Evolutionary conservation across 2,797 vertebrate species (phyloP).

Genomic region (Falco peregrinus): DNA sequence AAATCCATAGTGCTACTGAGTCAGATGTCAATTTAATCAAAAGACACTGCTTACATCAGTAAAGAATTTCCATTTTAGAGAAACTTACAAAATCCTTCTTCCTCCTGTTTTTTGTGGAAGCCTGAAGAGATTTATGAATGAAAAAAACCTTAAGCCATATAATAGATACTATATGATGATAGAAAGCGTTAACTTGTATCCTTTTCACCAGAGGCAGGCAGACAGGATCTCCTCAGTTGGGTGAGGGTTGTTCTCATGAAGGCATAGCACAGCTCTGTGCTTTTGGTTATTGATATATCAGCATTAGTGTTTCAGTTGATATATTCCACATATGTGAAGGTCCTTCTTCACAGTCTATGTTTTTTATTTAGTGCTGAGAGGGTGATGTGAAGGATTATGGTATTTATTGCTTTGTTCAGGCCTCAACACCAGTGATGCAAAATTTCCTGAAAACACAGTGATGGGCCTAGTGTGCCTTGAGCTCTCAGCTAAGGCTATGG

Average conservation of each 20-base stretch:
- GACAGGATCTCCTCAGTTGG: not conserved
- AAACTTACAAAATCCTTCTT: not conserved
- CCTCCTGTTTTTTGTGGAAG: not conserved
- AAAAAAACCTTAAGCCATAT: not conserved
- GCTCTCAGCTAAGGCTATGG: not conserved
- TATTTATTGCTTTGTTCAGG: not conserved
- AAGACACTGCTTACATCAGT: not conserved
- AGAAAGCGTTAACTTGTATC: not conserved
- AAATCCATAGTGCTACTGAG: not conserved
- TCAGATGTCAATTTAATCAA: not conserved
- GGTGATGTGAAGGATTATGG: not conserved
- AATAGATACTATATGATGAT: not conserved
- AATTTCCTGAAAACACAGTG: not conserved
- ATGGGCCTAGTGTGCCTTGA: not conserved
- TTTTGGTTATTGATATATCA: not conserved
- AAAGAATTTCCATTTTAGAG: not conserved
- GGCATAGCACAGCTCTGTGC: not conserved
- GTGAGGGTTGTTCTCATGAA: not conserved
- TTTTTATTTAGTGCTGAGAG: not conserved
- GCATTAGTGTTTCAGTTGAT: not conserved
- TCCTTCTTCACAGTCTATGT: not conserved
- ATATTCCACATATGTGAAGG: not conserved
- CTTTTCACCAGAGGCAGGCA: not conserved
- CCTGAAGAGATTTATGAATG: constrained; percentile 18
- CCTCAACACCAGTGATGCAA: not conserved